phyloP scores from a whole-genome alignment of 2,797 vertebrate species.

The Pantherophis alleghaniensis region DNA sequence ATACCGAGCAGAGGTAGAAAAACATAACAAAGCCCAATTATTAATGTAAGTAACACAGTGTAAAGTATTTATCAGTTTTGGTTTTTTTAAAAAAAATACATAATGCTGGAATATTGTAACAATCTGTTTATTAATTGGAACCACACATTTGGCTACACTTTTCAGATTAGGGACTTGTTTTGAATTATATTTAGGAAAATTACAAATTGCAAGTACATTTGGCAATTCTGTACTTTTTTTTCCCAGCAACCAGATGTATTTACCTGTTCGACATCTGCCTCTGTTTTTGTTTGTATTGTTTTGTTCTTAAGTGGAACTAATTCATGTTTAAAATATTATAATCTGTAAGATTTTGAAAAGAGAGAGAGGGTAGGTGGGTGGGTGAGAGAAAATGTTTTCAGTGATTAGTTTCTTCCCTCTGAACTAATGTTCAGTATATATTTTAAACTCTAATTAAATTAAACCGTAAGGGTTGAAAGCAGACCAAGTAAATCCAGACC shows the following conservation, averaged over 20 bases:
- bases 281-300: slow-evolving; percentile 35
- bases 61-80: neutral
- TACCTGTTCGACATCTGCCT: slow-evolving; percentile 65
- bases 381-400: slow-evolving; percentile 24
- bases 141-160: slow-evolving; percentile 31
- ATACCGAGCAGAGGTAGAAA: neutral
- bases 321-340: slow-evolving; percentile 45
- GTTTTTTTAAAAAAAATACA: neutral
- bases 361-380: slow-evolving; percentile 9
- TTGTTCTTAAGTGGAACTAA: slow-evolving; percentile 10
- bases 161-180: slow-evolving; percentile 41
- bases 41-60: neutral
- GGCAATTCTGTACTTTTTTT: slow-evolving; percentile 45
- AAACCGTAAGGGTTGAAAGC: neutral
- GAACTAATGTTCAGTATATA: neutral
- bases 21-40: slow-evolving; percentile 35
- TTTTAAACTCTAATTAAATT: neutral
- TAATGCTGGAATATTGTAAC: neutral
- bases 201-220: slow-evolving; percentile 57
- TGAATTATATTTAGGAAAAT: slow-evolving; percentile 48
- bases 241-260: slow-evolving; percentile 63
- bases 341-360: slow-evolving; percentile 48
- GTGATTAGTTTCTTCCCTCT: neutral
- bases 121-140: slow-evolving; percentile 10
- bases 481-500: neutral